Base-by-base conservation (phyloP, 23 tunicate genomes). In the Ascidia mentula region DNA sequence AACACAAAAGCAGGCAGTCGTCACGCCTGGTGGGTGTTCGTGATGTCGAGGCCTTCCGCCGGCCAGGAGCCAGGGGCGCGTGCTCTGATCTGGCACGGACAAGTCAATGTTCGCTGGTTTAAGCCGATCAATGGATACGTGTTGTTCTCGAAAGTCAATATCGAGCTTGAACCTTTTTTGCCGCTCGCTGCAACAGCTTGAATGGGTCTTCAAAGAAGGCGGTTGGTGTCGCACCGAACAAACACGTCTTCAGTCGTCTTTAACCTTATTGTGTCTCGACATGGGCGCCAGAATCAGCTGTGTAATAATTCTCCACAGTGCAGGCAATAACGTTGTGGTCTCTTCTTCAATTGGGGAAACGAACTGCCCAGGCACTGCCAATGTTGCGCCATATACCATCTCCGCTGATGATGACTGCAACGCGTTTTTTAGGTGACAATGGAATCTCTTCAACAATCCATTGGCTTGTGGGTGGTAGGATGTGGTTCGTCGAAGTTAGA, bases 391-490 rank as follows among this genome's bases (percentile, higher is more conserved):
- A 36, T 28, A 84, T 18, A 69, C 40, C 28, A 84, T 9, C 32
- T 84, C 88, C 12, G 77, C 61, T 37, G 77, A 39, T 22, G 60
- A 59, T 0, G 88, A 76, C 40, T 39, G 77, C 5, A 84, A 22
- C 20, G 88, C 69, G 18, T 31, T 40, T 31, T 84, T 84, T 15
- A 84, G 15, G 17, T 30, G 31, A 5, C 74, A 65, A 53, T 53
- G 65, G 22, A 20, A 28, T 6, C 65, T 26, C 24, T 53, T 28
- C 28, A 53, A 20, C n/a, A 30, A 20, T 31, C 88, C 82, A 33
- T 84, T 77, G 4, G 37, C 36, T 28, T 61, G 34, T 7, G 82
- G 82, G 40, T 84, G 76, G 45, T 82, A 84, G 37, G 77, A 40
- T 1, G 86, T 82, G 59, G 77, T 77, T 34, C 69, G 76, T 8